Evolutionary conservation across 1,140 invertebrate species (phyloP), one percentile per base, ranked within the genome.

Genomic region (Megathymus violae): DNA sequence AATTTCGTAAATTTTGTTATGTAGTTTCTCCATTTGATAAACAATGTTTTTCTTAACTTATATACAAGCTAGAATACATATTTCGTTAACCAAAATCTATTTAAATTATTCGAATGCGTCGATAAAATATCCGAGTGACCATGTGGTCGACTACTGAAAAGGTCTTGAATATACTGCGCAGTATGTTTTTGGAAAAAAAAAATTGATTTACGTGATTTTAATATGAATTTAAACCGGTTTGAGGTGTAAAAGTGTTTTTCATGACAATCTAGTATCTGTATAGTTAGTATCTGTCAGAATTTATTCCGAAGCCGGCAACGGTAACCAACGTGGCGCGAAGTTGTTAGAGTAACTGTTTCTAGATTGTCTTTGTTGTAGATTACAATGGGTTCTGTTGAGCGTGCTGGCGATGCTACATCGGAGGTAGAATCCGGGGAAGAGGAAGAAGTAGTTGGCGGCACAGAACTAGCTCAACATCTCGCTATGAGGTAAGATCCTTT

Each of bases 341-440:
- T 40, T 34, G 62, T 22, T 5, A 5, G 19, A 66, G 72, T 40
- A 66, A 60, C 17, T 38, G 47, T 62, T 78, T 74, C 54, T 78
- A 36, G 34, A 1, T 3, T n/a, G 34, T 11, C 62, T 71, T 78
- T 81, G 74, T 84, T 84, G 69, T 79, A 88, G 83, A 76, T 76
- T 62, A 67, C 62, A 62, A 91, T 91, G 90, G 84, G 82, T 76
- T 74, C 88, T 41, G 84, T 89, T 11, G 87, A 91, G 67, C 85
- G 85, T 64, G 72, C 83, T 61, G 86, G 82, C 65, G 86, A 88
- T 69, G 84, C 82, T 62, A 83, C 85, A 9, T 89, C 85, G 3
- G 88, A 91, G 46, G 71, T 87, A 50, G 89, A 91, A 62, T 87
- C 90, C 19, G 90, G 82, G 38, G 88, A 91, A 15, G 88, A 91